phyloP scores from a whole-genome alignment of 2,113 vertebrate genomes.

The Zootoca vivipara region DNA sequence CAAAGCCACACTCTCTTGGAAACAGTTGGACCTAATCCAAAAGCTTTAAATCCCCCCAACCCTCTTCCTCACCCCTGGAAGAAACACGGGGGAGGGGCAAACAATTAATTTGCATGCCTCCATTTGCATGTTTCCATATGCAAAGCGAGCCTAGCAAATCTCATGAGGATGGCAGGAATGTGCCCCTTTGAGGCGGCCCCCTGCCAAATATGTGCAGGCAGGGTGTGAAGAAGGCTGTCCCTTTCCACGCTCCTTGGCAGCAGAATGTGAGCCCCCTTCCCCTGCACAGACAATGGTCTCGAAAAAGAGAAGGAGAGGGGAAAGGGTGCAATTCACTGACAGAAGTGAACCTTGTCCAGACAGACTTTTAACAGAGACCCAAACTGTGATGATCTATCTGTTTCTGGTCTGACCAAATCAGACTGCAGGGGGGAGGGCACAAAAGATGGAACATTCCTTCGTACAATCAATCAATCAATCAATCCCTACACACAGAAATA shows the following conservation, averaged over 20 bases:
- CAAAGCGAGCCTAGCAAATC: constrained; percentile 22
- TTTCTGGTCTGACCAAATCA: not conserved
- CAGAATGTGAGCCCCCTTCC: accelerated
- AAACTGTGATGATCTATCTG: not conserved
- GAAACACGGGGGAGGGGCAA: not conserved
- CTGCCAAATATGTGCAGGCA: not conserved
- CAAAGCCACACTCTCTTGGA: not conserved
- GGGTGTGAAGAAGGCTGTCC: not conserved
- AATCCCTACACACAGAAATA: not conserved
- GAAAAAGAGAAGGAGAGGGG: not conserved
- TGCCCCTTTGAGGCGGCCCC: not conserved
- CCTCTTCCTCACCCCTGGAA: not conserved
- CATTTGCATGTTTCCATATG: constrained; percentile 27
- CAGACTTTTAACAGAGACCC: not conserved
- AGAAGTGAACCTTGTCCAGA: accelerated
- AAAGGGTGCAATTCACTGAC: not conserved
- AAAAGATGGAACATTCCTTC: not conserved
- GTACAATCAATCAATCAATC: too few relatives aligned
- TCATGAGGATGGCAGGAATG: not conserved
- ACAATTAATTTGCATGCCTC: constrained; percentile 14
- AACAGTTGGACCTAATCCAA: not conserved
- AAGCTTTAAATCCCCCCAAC: not conserved
- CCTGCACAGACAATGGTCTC: not conserved
- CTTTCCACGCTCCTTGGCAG: not conserved
- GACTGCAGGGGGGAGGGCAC: not conserved